A percentile compares a stretch with the other conserved stretches of the same genome.
Evolutionary conservation across 2,113 vertebrate species (phyloP).

Genomic region (Sminthopsis crassicaudata): DNA sequence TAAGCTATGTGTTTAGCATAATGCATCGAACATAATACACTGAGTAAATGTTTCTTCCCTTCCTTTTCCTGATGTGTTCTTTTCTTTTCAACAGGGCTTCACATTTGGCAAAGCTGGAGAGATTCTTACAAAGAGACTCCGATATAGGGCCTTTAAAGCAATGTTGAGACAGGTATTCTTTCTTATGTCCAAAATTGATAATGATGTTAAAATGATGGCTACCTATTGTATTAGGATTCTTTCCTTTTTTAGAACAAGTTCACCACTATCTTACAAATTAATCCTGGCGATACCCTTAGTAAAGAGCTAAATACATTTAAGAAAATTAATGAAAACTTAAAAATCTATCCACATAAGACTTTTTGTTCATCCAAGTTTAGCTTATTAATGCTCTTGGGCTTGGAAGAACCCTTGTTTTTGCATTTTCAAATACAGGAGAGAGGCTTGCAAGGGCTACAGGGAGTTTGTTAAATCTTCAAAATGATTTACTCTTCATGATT

Average conservation of each 20-base stretch:
- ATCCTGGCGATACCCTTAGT: not conserved
- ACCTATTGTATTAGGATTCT: not conserved
- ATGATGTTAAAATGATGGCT: not conserved
- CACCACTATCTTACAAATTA: not conserved
- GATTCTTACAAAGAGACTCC: slow-evolving; percentile 93
- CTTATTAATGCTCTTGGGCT: not conserved
- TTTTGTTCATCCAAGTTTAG: not conserved
- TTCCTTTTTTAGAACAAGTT: not conserved
- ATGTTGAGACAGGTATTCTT: slow-evolving; percentile 95
- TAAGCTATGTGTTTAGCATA: not conserved
- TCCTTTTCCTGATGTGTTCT: not conserved
- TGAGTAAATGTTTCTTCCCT: not conserved
- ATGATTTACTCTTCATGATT: not conserved
- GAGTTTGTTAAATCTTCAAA: not conserved
- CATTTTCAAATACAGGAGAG: not conserved
- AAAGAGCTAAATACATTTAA: not conserved
- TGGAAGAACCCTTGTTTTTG: not conserved
- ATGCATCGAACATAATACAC: not conserved
- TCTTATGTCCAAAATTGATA: not conserved
- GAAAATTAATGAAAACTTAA: not conserved
- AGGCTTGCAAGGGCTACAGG: not conserved
- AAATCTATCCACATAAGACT: not conserved
- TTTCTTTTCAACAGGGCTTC: slow-evolving; percentile 87
- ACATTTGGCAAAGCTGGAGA: slow-evolving; percentile 96
- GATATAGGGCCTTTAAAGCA: slow-evolving; percentile 91